phyloP scores from a whole-genome alignment of 2,888 invertebrate genomes.

The Parascotia fuliginaria region DNA sequence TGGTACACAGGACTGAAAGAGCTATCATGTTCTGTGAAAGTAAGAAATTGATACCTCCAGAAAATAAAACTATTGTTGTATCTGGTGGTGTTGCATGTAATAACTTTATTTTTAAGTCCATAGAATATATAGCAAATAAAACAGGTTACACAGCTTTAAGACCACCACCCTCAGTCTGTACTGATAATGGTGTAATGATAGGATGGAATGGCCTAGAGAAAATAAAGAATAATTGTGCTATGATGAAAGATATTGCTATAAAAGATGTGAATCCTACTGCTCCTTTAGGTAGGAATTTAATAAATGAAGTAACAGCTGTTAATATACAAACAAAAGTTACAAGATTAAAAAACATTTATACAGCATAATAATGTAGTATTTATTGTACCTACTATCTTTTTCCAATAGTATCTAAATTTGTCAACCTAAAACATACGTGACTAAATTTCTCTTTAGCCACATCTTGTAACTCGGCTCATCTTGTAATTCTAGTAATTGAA shows the following conservation, averaged over 20 bases:
- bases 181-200: slow-evolving; percentile 99
- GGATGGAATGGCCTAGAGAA: slow-evolving; percentile 99
- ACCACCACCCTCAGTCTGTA: slow-evolving; percentile 95
- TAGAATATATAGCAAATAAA: slow-evolving; percentile 88
- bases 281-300: slow-evolving; percentile 87
- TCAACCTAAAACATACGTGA: too few relatives aligned
- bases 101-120: slow-evolving; percentile 89
- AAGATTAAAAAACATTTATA: slow-evolving; percentile 57
- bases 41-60: slow-evolving; percentile 82
- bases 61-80: slow-evolving; percentile 89
- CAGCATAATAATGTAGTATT: background rate
- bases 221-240: slow-evolving; percentile 75
- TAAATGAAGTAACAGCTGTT: slow-evolving; percentile 82
- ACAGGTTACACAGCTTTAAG: slow-evolving; percentile 88
- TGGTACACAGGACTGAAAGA: slow-evolving; percentile 93
- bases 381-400: background rate
- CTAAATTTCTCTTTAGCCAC: too few relatives aligned
- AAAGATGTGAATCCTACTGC: slow-evolving; percentile 87
- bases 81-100: slow-evolving; percentile 99
- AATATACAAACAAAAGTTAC: slow-evolving; percentile 76
- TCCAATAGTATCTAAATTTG: too few relatives aligned
- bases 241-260: slow-evolving; percentile 82
- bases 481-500: too few relatives aligned
- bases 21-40: slow-evolving; percentile 91
- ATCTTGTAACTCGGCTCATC: too few relatives aligned